Percentiles rank a stretch among this genome's conserved stretches.
These are phyloP conservation scores for Rhaphigaster nebulosa DNA, from an alignment of 2,888 invertebrate species.

Conservation along the genomic window DNA sequence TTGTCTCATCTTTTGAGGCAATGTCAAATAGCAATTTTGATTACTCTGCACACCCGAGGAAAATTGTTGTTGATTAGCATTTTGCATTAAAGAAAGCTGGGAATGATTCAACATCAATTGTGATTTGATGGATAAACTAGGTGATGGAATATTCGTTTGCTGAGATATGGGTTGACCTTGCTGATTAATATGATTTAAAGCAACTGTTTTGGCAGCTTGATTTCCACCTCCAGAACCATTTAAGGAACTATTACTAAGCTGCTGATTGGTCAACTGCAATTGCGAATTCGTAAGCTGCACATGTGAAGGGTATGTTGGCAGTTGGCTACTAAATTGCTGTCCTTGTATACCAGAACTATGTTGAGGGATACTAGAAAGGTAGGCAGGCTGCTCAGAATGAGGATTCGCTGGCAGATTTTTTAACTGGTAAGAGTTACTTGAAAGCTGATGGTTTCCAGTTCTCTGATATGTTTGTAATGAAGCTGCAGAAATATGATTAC, in stretches of 20 bases:
- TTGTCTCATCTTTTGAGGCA: constrained; percentile 63
- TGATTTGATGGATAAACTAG: constrained; percentile 63
- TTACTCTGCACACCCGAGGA: constrained; percentile 3
- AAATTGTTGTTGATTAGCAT: constrained; percentile 18
- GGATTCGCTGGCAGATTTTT: neutral
- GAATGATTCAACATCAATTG: constrained; percentile 56
- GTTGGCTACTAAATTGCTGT: constrained; percentile 46
- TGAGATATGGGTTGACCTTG: constrained; percentile 11
- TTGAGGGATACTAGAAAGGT: constrained; percentile 35
- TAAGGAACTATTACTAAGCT: constrained; percentile 29
- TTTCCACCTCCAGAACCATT: constrained; percentile 45
- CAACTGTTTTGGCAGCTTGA: neutral
- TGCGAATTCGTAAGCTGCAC: neutral
- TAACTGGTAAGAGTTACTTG: constrained; percentile 22
- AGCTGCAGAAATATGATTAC: neutral
- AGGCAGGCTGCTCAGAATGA: constrained; percentile 48
- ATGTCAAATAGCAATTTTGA: constrained; percentile 62
- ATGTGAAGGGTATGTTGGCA: constrained; percentile 52
- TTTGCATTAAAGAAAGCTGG: constrained; percentile 50
- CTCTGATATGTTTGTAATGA: constrained; percentile 32
- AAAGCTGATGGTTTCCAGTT: constrained; percentile 33
- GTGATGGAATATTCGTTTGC: constrained; percentile 58
- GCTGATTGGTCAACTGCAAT: constrained; percentile 18
- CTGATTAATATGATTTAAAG: constrained; percentile 20
- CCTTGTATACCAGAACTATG: constrained; percentile 10